A percentile compares a stretch with the other conserved stretches of the same genome.
Evolutionary conservation across 1,140 invertebrate genomes (phyloP).

Genomic region (Tribolium madens): DNA sequence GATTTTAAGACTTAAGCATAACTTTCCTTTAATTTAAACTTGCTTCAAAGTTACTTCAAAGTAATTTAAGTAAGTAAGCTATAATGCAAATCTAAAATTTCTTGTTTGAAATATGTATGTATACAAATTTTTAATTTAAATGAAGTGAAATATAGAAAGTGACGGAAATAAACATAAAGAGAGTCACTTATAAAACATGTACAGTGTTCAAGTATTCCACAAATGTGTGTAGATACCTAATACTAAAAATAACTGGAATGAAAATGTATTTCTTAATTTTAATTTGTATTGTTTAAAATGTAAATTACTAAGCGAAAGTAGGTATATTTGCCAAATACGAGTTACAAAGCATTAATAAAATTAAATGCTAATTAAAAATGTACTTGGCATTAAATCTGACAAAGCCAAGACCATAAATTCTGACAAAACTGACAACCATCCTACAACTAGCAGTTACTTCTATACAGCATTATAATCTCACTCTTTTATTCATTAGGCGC

Average conservation of each 20-base stretch:
- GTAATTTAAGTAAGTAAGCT: too few species aligned
- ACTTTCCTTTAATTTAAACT: too few species aligned
- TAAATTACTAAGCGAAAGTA: neutral
- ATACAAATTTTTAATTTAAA: neutral
- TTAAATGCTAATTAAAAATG: neutral
- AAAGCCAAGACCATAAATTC: neutral
- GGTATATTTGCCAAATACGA: neutral
- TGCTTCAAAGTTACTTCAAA: too few species aligned
- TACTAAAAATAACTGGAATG: too few species aligned
- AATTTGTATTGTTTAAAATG: neutral
- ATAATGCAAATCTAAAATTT: too few species aligned
- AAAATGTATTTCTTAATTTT: too few species aligned
- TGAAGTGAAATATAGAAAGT: neutral
- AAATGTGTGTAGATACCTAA: too few species aligned
- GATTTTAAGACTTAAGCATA: too few species aligned
- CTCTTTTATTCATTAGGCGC: neutral
- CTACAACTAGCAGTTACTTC: neutral
- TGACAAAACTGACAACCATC: neutral
- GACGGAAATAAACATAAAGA: neutral
- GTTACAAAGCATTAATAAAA: neutral
- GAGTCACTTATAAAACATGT: neutral
- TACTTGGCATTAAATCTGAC: neutral
- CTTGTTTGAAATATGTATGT: too few species aligned
- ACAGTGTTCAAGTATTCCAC: too few species aligned
- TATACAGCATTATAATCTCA: neutral